Evolutionary conservation across 2,797 vertebrate genomes (phyloP).

Genomic region (Anguilla megastoma): DNA sequence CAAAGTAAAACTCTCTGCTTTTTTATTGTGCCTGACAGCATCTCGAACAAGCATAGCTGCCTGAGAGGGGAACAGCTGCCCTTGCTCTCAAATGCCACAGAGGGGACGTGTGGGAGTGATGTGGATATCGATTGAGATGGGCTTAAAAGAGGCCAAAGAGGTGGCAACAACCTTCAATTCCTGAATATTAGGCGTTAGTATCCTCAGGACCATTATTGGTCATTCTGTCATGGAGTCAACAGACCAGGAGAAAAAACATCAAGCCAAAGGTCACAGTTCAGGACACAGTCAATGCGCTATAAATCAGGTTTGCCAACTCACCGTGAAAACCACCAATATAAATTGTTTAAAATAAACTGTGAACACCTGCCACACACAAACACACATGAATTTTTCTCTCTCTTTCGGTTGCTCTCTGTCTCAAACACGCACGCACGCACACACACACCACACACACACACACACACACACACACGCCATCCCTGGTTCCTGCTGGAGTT

Average conservation of each 20-base stretch:
- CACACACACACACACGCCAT: background rate
- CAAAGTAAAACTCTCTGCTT: background rate
- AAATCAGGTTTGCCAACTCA: background rate
- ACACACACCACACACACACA: conserved; percentile 5
- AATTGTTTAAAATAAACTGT: background rate
- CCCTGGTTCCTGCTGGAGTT: background rate
- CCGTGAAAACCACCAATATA: background rate
- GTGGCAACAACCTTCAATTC: conserved; percentile 27
- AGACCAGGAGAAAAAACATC: background rate
- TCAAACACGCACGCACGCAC: background rate
- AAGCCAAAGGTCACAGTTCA: background rate
- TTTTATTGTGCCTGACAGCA: conserved; percentile 17
- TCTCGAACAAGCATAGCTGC: conserved; percentile 14
- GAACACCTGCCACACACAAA: background rate
- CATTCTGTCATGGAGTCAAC: conserved; percentile 6
- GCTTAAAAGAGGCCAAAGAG: conserved; percentile 46
- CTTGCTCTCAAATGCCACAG: conserved; percentile 24
- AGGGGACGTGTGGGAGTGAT: conserved; percentile 15
- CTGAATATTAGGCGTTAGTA: conserved; percentile 25
- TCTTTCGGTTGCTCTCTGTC: no score
- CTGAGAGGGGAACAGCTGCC: background rate
- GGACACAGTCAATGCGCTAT: background rate
- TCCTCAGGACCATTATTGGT: conserved; percentile 18
- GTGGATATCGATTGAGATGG: conserved; percentile 50
- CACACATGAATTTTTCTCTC: background rate